Evolutionary conservation across 2,113 vertebrate species (phyloP).

Genomic region (Paedocypris sp.): DNA sequence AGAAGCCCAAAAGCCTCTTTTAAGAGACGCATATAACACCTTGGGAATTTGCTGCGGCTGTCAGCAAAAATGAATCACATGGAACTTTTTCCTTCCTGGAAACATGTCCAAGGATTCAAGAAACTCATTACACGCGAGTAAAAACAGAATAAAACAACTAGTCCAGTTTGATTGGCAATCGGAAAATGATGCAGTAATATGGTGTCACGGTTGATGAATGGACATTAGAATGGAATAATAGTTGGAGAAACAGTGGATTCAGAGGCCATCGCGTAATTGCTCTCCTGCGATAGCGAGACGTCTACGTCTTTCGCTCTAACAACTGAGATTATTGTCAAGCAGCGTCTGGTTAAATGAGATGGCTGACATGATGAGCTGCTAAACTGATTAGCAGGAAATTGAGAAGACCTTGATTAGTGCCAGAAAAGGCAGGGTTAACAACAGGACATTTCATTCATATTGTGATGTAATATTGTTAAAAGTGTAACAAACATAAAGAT

Average conservation of each 20-base stretch:
- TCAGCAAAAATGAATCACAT: no score
- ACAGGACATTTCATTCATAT: background rate
- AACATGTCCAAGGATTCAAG: no score
- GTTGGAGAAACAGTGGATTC: constrained; percentile 20
- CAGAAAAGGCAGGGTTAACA: background rate
- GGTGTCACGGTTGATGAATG: constrained; percentile 36
- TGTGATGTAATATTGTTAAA: background rate
- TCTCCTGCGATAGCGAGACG: background rate
- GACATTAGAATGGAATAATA: constrained; percentile 47
- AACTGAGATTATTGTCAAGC: constrained; percentile 19
- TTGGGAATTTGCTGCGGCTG: no score
- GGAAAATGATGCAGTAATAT: constrained; percentile 27
- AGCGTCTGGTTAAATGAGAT: background rate
- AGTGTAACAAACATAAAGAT: no score
- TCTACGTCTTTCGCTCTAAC: constrained; percentile 15
- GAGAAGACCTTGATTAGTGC: constrained; percentile 8
- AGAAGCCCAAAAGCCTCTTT: constrained; percentile 38
- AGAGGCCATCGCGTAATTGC: constrained; percentile 7
- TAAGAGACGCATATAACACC: no score
- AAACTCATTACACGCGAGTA: constrained; percentile 35
- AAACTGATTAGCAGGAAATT: constrained; percentile 31
- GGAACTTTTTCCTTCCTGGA: no score
- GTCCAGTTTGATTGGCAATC: no score
- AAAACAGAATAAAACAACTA: constrained; percentile 34
- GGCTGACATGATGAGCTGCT: background rate